Evolutionary conservation across 2,113 vertebrate species (phyloP), one percentile per base, ranked within the genome.

Genomic region (Sterrhoptilus dennistouni): DNA sequence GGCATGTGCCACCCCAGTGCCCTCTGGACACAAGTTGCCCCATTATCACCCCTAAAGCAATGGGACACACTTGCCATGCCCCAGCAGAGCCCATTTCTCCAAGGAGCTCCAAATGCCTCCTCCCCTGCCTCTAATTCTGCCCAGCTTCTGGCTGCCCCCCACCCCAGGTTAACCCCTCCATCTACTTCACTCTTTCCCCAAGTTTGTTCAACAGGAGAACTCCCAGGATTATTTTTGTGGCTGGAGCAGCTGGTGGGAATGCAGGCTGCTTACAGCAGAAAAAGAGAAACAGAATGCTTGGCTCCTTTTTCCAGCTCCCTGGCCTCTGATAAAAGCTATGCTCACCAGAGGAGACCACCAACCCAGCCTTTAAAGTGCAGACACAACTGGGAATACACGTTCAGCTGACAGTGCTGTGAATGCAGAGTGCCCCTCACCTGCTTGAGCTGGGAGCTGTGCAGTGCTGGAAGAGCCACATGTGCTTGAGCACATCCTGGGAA

Each of bases 291-390:
- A 89, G 82, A 61, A 75, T 82, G 75, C 81, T 87, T 91, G 92
- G 83, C 93, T 96, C 66, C 49, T 76, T 89, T 90, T 68, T 87
- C 44, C 75, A 82, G 38, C 82, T 89, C 60, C 64, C 91, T 95
- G 93, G 90, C 72, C 86, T 66, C 76, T 2, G 24, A 84, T 92
- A 94, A 94, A 96, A 84, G 76, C 81, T 33, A 7, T 12, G 45
- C 29, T 79, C 49, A 78, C 64, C 12, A 5, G 87, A 90, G 53
- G 25, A 95, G 88, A 92, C 91, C 77, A 64, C 70, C 86, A 89
- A 87, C 5, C 57, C 52, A 89, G 68, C 29, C 53, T 88, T 93
- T 75, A 65, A 90, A 92, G 68, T n/a, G 27, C 72, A 85, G 57
- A 35, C 74, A 50, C 27, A 22, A 60, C 25, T 12, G 54, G 47